Conservation (phyloP, 2,888 invertebrate species). For the Eilema griseolum region DNA sequence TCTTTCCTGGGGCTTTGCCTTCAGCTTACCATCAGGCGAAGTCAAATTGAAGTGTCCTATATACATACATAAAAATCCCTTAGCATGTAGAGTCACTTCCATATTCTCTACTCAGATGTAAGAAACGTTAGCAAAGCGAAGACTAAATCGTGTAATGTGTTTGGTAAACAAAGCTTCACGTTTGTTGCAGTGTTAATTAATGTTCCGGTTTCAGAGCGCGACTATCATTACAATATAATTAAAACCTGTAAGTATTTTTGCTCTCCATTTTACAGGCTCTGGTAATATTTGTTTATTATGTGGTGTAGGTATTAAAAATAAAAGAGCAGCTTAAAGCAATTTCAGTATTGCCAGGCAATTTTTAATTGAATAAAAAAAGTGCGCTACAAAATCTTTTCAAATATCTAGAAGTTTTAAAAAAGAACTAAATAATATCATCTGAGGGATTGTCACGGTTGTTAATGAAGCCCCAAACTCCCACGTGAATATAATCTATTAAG, state of each 20-base stretch:
- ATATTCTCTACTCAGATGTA: slow-evolving; percentile 30
- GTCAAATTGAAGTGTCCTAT: too few species aligned
- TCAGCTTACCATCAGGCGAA: too few species aligned
- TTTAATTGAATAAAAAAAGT: too few species aligned
- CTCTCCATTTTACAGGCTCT: not conserved
- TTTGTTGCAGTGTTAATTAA: slow-evolving; percentile 65
- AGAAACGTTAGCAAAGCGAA: slow-evolving; percentile 51
- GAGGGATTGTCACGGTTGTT: not conserved
- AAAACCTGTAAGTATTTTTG: slow-evolving; percentile 18
- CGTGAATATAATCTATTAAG: not conserved
- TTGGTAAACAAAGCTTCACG: slow-evolving; percentile 64
- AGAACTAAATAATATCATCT: not conserved
- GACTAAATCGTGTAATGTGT: slow-evolving; percentile 64
- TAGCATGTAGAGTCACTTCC: slow-evolving; percentile 30
- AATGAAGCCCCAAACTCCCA: too few species aligned
- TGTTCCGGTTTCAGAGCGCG: slow-evolving; percentile 43
- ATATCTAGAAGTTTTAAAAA: too few species aligned
- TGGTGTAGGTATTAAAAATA: too few species aligned
- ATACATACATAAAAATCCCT: not conserved
- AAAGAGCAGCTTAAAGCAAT: too few species aligned
- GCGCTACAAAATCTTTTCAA: too few species aligned
- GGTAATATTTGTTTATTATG: not conserved
- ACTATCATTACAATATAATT: slow-evolving; percentile 33
- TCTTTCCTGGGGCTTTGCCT: too few species aligned
- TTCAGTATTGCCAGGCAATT: too few species aligned